Evolutionary conservation across 92 coral and sea anemone genomes (phyloP), one percentile per base, ranked within the genome.

Genomic region (Palythoa grandiflora): DNA sequence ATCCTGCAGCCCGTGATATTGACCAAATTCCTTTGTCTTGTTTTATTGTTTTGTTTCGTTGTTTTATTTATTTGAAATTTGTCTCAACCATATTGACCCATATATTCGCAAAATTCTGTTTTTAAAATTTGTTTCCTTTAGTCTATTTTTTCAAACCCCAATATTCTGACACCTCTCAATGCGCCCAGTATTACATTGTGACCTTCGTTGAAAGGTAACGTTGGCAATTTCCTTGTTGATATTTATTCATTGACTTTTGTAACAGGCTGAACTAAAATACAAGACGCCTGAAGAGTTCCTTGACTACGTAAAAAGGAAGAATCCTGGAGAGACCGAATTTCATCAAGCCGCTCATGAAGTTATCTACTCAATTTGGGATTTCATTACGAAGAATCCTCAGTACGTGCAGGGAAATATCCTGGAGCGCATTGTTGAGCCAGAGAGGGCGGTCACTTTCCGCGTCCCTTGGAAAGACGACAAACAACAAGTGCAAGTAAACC

Each of bases 321-420:
- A 87, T 38, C 94, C 94, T 8, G 95, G 95, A 4, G 94, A 94
- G 74, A 53, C 78, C 16, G 98, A 94, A 77, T 94, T 94, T 91
- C 95, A 91, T 77, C 98, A 94, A 71, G 98, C 98, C 28, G 96
- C 90, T 1, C 94, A 94, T 73, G 98, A 94, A 80, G 98, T 94
- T 9, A 91, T 94, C 40, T 16, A 60, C 39, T 77, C 93, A 10
- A 70, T 94, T 36, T 94, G 98, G 98, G 97, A 88, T 11, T 94
- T 91, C 85, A 79, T 94, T 68, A 65, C 71, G 73, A 66, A 93
- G 44, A 89, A 94, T 72, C 98, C 96, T 35, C 74, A 54, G 16
- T 94, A 91, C 89, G 65, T 48, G 3, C 83, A 89, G 35, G 84
- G 85, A 35, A 89, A 78, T 59, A 87, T 94, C 83, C 80, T 94